These are phyloP conservation scores for Sebastes wilsoni DNA, from an alignment of 2,797 vertebrate genomes.

Conservation along the genomic window DNA sequence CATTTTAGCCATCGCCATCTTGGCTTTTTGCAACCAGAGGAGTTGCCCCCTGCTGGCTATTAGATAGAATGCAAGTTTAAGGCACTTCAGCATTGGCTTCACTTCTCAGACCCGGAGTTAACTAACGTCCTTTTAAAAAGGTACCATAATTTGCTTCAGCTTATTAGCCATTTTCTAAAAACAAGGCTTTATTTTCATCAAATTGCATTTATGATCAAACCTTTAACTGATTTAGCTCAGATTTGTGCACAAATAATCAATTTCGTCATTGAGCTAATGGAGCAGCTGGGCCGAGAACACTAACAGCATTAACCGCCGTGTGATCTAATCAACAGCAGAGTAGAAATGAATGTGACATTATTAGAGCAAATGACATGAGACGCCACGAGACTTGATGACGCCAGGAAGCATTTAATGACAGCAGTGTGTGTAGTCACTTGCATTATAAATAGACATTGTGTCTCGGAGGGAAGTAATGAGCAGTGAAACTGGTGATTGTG, in stretches of 20 bases:
- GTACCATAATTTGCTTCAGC: not conserved
- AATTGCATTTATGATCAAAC: not conserved
- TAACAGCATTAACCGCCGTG: not conserved
- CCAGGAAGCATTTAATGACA: conserved; percentile 1
- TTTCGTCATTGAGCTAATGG: conserved; percentile 2
- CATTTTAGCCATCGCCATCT: no score
- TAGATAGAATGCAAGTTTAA: no score
- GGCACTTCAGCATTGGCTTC: no score
- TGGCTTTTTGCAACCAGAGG: no score
- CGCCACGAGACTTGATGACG: not conserved
- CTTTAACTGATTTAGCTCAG: not conserved
- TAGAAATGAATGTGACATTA: conserved; percentile 37
- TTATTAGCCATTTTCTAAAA: not conserved
- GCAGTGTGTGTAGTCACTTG: not conserved
- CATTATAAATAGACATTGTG: not conserved
- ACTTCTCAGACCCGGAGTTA: no score
- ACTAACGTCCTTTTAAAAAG: not conserved
- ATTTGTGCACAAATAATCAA: not conserved
- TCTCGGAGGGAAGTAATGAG: not conserved
- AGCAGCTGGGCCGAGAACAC: conserved; percentile 7
- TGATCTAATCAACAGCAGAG: conserved; percentile 21
- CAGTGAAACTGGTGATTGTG: not conserved
- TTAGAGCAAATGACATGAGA: conserved; percentile 24
- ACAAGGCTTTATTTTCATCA: not conserved
- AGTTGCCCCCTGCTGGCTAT: no score